phyloP scores from a whole-genome alignment of 2,113 vertebrate genomes.

The Sinocyclocheilus rhinocerous region DNA sequence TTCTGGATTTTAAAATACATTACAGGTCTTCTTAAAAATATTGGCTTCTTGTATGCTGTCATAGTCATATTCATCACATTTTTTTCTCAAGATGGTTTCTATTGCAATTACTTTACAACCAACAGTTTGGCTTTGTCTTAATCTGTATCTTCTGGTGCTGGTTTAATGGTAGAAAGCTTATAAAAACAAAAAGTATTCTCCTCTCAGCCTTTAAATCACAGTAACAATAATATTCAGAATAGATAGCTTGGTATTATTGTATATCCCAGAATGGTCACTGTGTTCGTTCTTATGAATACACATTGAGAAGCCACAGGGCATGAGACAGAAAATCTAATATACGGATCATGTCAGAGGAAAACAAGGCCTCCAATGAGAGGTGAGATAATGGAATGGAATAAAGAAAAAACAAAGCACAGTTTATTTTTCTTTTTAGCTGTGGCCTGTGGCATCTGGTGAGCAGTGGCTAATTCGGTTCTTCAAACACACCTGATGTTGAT shows the following conservation, averaged over 20 bases:
- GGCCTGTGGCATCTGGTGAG: neutral
- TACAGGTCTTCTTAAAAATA: too few species aligned
- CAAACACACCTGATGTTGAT: too few species aligned
- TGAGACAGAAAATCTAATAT: constrained; percentile 63
- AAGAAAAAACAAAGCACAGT: constrained; percentile 7
- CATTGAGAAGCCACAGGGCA: neutral
- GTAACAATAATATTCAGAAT: constrained; percentile 5
- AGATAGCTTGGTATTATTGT: neutral
- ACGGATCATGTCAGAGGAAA: constrained; percentile 58
- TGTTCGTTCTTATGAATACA: constrained; percentile 3
- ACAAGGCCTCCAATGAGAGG: neutral
- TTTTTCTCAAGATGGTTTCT: neutral
- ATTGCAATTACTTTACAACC: neutral
- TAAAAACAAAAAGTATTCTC: too few species aligned
- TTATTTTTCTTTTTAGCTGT: neutral
- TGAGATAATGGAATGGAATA: constrained; percentile 1
- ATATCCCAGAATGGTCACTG: constrained; percentile 7
- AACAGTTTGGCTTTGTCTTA: neutral
- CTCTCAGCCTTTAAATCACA: neutral
- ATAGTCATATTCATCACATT: neutral
- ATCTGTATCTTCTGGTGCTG: neutral
- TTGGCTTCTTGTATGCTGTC: neutral
- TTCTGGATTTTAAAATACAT: too few species aligned
- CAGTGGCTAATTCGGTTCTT: too few species aligned
- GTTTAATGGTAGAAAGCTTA: too few species aligned